A percentile compares a stretch with the other conserved stretches of the same genome.
Evolutionary conservation across 2,797 vertebrate genomes (phyloP).

Genomic region (Fratercula arctica): DNA sequence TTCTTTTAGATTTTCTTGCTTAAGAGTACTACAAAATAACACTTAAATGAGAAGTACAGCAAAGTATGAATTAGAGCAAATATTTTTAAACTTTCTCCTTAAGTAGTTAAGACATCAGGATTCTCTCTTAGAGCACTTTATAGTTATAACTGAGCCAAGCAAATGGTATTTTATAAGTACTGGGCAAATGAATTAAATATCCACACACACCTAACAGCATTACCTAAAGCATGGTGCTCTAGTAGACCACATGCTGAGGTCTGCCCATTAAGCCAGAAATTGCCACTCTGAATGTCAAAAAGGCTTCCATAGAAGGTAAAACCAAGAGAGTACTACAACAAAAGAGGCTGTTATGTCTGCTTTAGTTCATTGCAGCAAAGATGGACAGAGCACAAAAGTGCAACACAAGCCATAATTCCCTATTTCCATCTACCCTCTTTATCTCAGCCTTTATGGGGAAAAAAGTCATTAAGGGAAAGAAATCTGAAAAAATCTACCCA

Average conservation of each 20-base stretch:
- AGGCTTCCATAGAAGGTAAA: not conserved
- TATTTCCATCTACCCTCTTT: not conserved
- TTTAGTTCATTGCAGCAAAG: not conserved
- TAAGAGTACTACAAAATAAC: not conserved
- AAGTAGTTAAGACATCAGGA: not conserved
- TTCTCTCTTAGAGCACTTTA: not conserved
- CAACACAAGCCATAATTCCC: not conserved
- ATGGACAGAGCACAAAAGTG: not conserved
- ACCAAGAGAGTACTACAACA: not conserved
- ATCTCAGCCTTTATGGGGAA: not conserved
- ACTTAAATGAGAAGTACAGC: not conserved
- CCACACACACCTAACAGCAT: not conserved
- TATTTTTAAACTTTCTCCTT: not conserved
- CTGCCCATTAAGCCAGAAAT: not conserved
- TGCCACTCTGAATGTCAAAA: not conserved
- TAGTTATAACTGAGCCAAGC: not conserved
- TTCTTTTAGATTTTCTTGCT: not conserved
- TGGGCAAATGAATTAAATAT: not conserved
- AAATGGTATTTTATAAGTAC: not conserved
- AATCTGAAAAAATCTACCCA: not conserved
- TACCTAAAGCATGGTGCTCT: not conserved
- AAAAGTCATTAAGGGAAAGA: not conserved
- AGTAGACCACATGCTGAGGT: not conserved
- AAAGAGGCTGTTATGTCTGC: not conserved
- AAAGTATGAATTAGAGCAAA: not conserved